phyloP scores from a whole-genome alignment of 2,113 vertebrate species.

The Dasypus novemcinctus region DNA sequence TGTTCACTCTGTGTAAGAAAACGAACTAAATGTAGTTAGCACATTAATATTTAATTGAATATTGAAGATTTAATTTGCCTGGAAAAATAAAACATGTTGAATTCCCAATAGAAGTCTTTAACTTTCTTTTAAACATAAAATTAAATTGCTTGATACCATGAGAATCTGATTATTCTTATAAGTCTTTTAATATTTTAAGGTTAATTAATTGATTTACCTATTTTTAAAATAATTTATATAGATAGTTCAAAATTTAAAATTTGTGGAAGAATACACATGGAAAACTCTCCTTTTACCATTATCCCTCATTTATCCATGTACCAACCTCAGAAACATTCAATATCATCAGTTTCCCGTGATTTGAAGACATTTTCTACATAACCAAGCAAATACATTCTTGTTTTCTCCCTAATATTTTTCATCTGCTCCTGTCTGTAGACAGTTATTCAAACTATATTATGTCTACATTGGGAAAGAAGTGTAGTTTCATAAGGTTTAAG shows the following conservation, averaged over 20 bases:
- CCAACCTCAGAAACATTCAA: not conserved
- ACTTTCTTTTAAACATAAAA: not conserved
- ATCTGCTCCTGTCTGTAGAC: not conserved
- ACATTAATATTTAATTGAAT: slow-evolving; percentile 82
- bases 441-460: not conserved
- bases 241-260: not conserved
- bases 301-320: not conserved
- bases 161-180: not conserved
- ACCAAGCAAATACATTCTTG: not conserved
- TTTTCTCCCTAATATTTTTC: not conserved
- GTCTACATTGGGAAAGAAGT: not conserved
- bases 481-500: not conserved
- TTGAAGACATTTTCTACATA: not conserved
- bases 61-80: slow-evolving; percentile 83
- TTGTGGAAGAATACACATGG: not conserved
- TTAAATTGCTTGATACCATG: not conserved
- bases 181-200: not conserved
- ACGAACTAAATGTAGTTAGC: slow-evolving; percentile 80
- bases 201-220: not conserved
- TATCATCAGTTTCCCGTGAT: not conserved
- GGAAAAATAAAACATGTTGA: slow-evolving; percentile 87
- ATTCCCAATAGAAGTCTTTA: slow-evolving; percentile 52
- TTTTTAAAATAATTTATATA: not conserved
- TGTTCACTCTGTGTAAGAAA: slow-evolving; percentile 81
- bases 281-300: not conserved